These are phyloP conservation scores for Polydrusus pterygomalis DNA, from an alignment of 2,888 invertebrate genomes.

Conservation along the genomic window DNA sequence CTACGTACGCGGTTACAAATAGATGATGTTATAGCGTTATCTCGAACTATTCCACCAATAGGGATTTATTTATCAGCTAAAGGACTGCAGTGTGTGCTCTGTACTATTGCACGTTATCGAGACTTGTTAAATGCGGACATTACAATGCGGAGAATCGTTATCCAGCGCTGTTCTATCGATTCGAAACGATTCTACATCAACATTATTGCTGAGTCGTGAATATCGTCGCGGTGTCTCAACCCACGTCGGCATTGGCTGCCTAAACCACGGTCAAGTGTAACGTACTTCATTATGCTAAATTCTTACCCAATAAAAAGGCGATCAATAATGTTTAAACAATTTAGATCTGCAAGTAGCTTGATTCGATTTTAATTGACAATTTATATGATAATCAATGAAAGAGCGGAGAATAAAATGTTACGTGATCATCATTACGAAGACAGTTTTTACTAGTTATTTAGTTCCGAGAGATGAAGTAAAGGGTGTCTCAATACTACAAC, in stretches of 20 bases:
- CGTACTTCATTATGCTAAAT: slow-evolving; percentile 58
- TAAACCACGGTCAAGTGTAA: slow-evolving; percentile 56
- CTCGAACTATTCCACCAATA: slow-evolving; percentile 66
- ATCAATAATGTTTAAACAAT: slow-evolving; percentile 53
- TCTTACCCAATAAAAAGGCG: slow-evolving; percentile 47
- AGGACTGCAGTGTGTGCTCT: slow-evolving; percentile 59
- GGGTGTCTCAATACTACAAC: too few species aligned
- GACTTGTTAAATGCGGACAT: slow-evolving; percentile 72
- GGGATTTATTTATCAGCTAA: slow-evolving; percentile 69
- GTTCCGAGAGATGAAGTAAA: too few species aligned
- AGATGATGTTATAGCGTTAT: slow-evolving; percentile 67
- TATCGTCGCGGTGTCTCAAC: slow-evolving; percentile 67
- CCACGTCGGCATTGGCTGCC: slow-evolving; percentile 45
- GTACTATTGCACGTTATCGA: slow-evolving; percentile 66
- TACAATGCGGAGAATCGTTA: slow-evolving; percentile 72
- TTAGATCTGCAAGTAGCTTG: slow-evolving; percentile 48
- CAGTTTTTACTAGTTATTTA: neutral
- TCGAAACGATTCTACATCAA: slow-evolving; percentile 71
- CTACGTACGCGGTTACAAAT: slow-evolving; percentile 64
- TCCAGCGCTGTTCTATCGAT: slow-evolving; percentile 70
- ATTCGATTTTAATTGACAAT: slow-evolving; percentile 52
- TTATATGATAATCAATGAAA: slow-evolving; percentile 50
- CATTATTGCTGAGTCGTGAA: slow-evolving; percentile 73
- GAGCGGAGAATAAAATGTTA: neutral
- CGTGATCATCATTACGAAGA: neutral